Base-by-base conservation (phyloP, 1,140 invertebrate genomes). In the Orius laevigatus region DNA sequence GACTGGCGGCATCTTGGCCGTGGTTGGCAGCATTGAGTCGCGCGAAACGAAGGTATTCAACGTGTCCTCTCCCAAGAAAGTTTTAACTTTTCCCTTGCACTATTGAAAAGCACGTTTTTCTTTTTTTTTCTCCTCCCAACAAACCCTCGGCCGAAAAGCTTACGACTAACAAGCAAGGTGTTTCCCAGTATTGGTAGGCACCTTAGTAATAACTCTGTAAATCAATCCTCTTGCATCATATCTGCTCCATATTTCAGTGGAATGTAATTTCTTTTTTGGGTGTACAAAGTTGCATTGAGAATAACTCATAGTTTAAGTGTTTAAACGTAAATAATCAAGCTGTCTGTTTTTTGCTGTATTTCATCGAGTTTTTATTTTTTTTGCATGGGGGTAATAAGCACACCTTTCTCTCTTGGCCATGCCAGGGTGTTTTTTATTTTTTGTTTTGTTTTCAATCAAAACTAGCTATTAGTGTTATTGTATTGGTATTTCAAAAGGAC, bases 21-120 rank as follows among this genome's bases (percentile, higher is more conserved):
- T 52, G 51, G 51, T 47, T 52, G 38, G 39, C 46, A 20, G 51
- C 45, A 48, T 18, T 52, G 39, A 48, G 31, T 32, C 51, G 46
- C 11, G 25, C 51, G 6, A 25, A 46, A 31, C 51, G 51, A 42
- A 52, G 51, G 51, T 52, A 50, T 44, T 25, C 3, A 25, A 25
- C 25, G 25, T 25, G 25, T 25, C 25, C 19, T 50, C 19, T 11
- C 20, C 15, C 12, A 15, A 32, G 40, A 10, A 48, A 15, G 20
- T 40, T 25, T 12, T 31, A 20, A 33, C 25, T 31, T n/a, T n/a
- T n/a, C 44, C 44, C n/a, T 33, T 16, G 15, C 16, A 19, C 25
- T 41, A n/a, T n/a, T n/a, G n/a, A n/a, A n/a, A 35, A n/a, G 49
- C 49, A 50, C 45, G 43, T 43, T 18, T 40, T 25, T 43, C 6